Percentiles rank a stretch among this genome's conserved stretches.
phyloP scores from a whole-genome alignment of 2,797 vertebrate species.

The Galaxias olidus region DNA sequence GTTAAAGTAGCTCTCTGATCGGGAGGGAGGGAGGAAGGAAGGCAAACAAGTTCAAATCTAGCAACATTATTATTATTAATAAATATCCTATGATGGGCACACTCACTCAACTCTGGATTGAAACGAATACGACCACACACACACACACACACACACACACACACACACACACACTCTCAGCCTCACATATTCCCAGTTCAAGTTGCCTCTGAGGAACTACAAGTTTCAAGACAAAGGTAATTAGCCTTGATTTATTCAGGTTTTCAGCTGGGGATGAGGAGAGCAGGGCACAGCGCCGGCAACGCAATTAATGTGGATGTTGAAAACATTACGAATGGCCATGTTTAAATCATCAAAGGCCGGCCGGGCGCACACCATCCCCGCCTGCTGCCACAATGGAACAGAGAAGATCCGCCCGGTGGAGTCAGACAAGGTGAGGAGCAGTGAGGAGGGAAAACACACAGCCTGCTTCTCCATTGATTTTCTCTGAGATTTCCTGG shows the following conservation, averaged over 20 bases:
- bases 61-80: slow-evolving; percentile 7
- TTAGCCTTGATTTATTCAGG: slow-evolving; percentile 69
- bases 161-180: neutral
- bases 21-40: neutral
- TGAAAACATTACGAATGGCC: slow-evolving; percentile 77
- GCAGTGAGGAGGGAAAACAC: slow-evolving; percentile 45
- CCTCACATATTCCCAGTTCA: neutral
- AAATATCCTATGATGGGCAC: slow-evolving; percentile 39
- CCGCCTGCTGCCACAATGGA: slow-evolving; percentile 64
- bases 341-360: slow-evolving; percentile 77
- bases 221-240: slow-evolving; percentile 69
- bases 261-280: slow-evolving; percentile 59
- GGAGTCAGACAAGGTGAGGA: slow-evolving; percentile 71
- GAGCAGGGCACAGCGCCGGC: slow-evolving; percentile 60
- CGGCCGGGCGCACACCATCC: slow-evolving; percentile 62
- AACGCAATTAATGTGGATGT: slow-evolving; percentile 72
- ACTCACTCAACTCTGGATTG: neutral
- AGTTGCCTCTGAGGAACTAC: slow-evolving; percentile 5
- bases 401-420: slow-evolving; percentile 63
- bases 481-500: slow-evolving; percentile 54
- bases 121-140: slow-evolving; percentile 31
- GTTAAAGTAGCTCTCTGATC: slow-evolving; percentile 5
- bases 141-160: neutral
- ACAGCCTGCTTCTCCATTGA: slow-evolving; percentile 54
- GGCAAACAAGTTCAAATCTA: slow-evolving; percentile 25